phyloP scores from a whole-genome alignment of 2,113 vertebrate genomes.

The Tyto alba region DNA sequence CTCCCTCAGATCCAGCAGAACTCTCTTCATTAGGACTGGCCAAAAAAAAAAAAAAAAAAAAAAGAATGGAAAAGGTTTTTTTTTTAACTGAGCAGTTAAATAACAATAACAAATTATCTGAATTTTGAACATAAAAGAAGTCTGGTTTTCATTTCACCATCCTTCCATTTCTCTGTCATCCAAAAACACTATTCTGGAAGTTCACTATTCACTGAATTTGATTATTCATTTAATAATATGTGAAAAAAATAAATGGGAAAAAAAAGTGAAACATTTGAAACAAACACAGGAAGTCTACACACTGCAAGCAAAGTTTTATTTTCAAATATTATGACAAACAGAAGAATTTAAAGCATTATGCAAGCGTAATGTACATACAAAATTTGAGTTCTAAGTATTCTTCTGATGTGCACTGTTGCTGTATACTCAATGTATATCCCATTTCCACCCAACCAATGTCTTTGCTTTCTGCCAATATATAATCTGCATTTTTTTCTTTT shows the following conservation, averaged over 20 bases:
- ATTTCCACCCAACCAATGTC: neutral
- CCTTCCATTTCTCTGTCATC: neutral
- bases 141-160: neutral
- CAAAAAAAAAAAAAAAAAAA: neutral
- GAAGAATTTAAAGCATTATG: neutral
- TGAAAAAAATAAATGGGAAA: neutral
- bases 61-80: neutral
- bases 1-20: neutral
- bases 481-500: neutral
- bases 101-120: neutral
- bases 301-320: neutral
- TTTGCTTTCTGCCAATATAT: neutral
- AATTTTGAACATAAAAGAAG: neutral
- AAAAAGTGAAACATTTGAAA: neutral
- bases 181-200: neutral
- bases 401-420: neutral
- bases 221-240: neutral
- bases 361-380: rapidly evolving
- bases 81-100: neutral
- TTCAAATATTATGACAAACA: neutral
- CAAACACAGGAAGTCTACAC: neutral
- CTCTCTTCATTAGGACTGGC: neutral
- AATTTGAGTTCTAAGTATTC: neutral
- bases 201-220: neutral
- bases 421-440: neutral